phyloP scores from a whole-genome alignment of 2,797 vertebrate genomes.

The Sarcophilus harrisii region DNA sequence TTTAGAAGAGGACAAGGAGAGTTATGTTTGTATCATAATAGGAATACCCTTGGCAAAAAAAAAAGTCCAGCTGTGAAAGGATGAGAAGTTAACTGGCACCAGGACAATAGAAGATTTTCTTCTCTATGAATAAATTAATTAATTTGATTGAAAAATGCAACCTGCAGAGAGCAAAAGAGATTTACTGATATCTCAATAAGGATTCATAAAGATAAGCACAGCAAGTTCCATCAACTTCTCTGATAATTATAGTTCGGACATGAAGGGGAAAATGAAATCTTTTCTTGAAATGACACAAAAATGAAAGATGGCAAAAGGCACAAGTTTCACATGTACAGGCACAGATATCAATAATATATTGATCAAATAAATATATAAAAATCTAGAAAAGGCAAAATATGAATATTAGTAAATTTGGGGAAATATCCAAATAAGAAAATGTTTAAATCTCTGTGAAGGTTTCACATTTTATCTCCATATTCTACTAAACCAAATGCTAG shows the following conservation, averaged over 20 bases:
- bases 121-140: conserved; percentile 72
- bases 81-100: conserved; percentile 35
- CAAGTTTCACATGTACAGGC: conserved; percentile 5
- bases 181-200: conserved; percentile 64
- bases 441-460: not conserved
- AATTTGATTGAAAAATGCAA: conserved; percentile 75
- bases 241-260: conserved; percentile 49
- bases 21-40: conserved; percentile 28
- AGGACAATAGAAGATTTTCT: conserved; percentile 62
- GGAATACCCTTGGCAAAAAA: conserved; percentile 54
- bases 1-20: conserved; percentile 2
- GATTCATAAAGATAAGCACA: conserved; percentile 68
- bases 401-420: not conserved
- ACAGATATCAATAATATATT: conserved; percentile 25
- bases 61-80: conserved; percentile 59
- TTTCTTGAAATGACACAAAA: conserved; percentile 31
- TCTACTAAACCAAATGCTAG: not conserved
- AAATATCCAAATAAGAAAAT: not conserved
- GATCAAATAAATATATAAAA: not conserved
- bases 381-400: conserved; percentile 30
- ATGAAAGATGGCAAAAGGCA: conserved; percentile 37
- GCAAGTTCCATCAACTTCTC: conserved; percentile 62
- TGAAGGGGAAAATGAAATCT: conserved; percentile 24
- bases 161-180: conserved; percentile 72
- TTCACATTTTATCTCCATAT: not conserved